Evolutionary conservation across 2,888 invertebrate species (phyloP).

Genomic region (Ornithoptera alexandrae): DNA sequence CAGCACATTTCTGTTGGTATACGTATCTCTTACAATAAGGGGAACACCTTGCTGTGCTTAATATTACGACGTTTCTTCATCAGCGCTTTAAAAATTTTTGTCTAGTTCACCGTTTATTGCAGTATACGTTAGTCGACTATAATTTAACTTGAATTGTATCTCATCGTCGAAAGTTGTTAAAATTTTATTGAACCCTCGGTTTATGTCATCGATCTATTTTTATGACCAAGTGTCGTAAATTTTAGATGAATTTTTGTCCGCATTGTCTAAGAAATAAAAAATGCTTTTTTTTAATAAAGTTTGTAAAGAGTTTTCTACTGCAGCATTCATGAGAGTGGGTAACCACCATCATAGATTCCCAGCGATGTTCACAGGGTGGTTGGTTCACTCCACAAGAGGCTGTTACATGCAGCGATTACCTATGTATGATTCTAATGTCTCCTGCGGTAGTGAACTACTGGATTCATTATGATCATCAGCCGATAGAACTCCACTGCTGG

Average conservation of each 20-base stretch:
- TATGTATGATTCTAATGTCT: too few relatives aligned
- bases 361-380: too few relatives aligned
- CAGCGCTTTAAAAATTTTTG: background rate
- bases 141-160: conserved; percentile 24
- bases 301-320: background rate
- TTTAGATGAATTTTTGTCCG: conserved; percentile 21
- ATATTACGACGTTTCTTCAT: too few relatives aligned
- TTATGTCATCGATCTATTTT: conserved; percentile 29
- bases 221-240: conserved; percentile 27
- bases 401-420: too few relatives aligned
- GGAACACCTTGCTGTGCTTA: too few relatives aligned
- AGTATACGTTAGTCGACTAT: conserved; percentile 12
- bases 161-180: conserved; percentile 25
- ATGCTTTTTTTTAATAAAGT: background rate
- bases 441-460: too few relatives aligned
- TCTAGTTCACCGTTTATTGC: background rate
- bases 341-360: too few relatives aligned
- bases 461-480: too few relatives aligned
- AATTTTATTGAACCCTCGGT: conserved; percentile 25
- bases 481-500: background rate
- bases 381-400: too few relatives aligned
- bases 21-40: too few relatives aligned
- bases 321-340: too few relatives aligned
- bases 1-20: too few relatives aligned
- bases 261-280: background rate